Evolutionary conservation across 2,797 vertebrate species (phyloP).

Genomic region (Rallus crepitans): DNA sequence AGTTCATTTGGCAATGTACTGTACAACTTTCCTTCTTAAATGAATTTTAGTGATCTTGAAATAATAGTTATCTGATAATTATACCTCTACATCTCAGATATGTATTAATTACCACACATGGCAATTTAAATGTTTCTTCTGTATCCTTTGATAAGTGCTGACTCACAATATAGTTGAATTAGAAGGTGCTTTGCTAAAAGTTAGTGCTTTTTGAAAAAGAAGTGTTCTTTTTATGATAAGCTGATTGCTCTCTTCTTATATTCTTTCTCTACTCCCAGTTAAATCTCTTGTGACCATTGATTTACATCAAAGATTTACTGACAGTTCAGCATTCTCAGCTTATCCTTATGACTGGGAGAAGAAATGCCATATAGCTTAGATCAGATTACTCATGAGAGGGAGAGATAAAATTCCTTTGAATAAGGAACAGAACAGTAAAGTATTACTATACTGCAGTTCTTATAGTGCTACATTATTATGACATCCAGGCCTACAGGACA

Average conservation of each 20-base stretch:
- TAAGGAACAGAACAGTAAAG: conserved; percentile 27
- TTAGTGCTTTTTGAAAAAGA: neutral
- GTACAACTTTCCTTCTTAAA: neutral
- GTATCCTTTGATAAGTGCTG: conserved; percentile 51
- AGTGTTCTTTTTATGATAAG: conserved; percentile 52
- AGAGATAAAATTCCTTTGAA: conserved; percentile 41
- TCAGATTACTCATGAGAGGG: conserved; percentile 59
- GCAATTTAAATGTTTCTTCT: neutral
- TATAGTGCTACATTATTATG: neutral
- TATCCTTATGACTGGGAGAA: conserved; percentile 47
- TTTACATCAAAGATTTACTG: conserved; percentile 71
- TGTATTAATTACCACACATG: neutral
- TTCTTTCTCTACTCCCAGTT: neutral
- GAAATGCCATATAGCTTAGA: conserved; percentile 56
- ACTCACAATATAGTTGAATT: conserved; percentile 19
- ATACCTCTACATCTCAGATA: neutral
- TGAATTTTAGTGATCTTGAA: neutral
- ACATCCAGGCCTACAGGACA: neutral
- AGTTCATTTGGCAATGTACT: neutral
- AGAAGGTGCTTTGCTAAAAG: conserved; percentile 1
- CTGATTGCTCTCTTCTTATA: conserved; percentile 23
- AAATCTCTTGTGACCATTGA: conserved; percentile 52
- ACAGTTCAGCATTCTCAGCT: conserved; percentile 56
- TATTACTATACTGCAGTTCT: neutral
- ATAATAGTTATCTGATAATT: neutral